Evolutionary conservation across 2,888 invertebrate species (phyloP), one percentile per base, ranked within the genome.

Genomic region (Sicus ferrugineus): DNA sequence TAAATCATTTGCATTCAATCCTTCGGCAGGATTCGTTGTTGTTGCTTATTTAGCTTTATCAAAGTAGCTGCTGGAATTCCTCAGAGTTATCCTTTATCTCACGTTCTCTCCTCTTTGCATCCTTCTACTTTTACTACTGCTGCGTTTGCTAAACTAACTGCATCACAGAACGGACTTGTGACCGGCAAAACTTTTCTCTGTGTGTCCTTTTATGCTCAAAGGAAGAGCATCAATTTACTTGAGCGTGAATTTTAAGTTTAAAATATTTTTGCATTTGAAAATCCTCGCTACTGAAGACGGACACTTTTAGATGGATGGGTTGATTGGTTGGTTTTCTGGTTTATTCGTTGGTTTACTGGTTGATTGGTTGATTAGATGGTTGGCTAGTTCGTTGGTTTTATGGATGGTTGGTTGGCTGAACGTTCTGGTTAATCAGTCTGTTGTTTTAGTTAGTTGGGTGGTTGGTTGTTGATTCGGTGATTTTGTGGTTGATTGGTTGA

Each of bases 161-260:
- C 50, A 21, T 52, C 50, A 21, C 50, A n/a, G 38, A 59, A 38
- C 59, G 38, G 19, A 19, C 21, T 21, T 38, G 38, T 21, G 50
- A 52, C n/a, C 23, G 23, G 21, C 3, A 34, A 34, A 30, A 58
- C n/a, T 31, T 21, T 30, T 52, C 19, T 5, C 11, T 34, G 14
- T 34, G 30, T 30, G 30, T 28, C 28, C 63, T 63, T 63, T n/a
- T 63, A 48, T 63, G 63, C 48, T 63, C 63, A 63, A 63, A 63
- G 63, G 48, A 28, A 48, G 48, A 28, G 0, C 64, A 31, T 23
- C 52, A 31, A 64, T 30, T 64, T 64, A 50, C 52, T 64, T 31
- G 50, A 48, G 64, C 64, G 50, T 64, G 64, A 64, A 64, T 64
- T 64, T 64, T 31, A 64, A 34, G 52, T 52, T 52, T 64, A 28